These are phyloP conservation scores for Odobenus rosmarus DNA, from an alignment of 2,113 vertebrate species.

Conservation along the genomic window DNA sequence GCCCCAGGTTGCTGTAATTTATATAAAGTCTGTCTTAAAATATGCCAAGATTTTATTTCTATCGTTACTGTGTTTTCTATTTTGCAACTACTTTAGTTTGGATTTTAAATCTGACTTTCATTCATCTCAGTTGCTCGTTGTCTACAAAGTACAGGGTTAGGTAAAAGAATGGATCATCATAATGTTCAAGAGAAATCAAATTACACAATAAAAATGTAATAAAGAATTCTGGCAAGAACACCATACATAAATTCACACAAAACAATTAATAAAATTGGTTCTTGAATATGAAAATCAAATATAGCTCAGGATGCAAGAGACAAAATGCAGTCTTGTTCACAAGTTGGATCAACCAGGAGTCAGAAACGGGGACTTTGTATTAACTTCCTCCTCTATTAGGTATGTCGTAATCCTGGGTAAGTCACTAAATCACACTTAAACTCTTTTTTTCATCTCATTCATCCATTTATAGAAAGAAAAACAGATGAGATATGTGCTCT, in stretches of 20 bases:
- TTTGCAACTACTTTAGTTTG: conserved; percentile 57
- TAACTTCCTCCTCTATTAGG: not conserved
- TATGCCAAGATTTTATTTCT: conserved; percentile 71
- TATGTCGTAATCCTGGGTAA: not conserved
- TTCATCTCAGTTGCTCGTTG: conserved; percentile 58
- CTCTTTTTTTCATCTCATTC: not conserved
- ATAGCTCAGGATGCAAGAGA: not conserved
- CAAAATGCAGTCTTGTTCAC: conserved; percentile 11
- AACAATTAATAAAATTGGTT: conserved; percentile 53
- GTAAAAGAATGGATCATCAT: not conserved
- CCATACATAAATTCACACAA: conserved; percentile 22
- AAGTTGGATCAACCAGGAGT: not conserved
- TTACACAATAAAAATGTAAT: conserved; percentile 54
- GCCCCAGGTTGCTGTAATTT: conserved; percentile 65
- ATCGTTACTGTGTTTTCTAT: conserved; percentile 30
- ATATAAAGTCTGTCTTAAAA: conserved; percentile 73
- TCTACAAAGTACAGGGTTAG: conserved; percentile 13
- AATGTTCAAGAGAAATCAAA: conserved; percentile 47
- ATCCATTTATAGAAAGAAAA: not conserved
- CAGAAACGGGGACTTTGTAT: not conserved
- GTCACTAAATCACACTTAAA: conserved; percentile 9
- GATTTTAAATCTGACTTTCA: conserved; percentile 45
- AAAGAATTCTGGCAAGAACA: conserved; percentile 45
- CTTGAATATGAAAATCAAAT: conserved; percentile 65
- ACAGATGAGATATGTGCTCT: not conserved